Evolutionary conservation across 53 echinoderm and acorn worm genomes (phyloP).

Genomic region (Arbacia lixula): DNA sequence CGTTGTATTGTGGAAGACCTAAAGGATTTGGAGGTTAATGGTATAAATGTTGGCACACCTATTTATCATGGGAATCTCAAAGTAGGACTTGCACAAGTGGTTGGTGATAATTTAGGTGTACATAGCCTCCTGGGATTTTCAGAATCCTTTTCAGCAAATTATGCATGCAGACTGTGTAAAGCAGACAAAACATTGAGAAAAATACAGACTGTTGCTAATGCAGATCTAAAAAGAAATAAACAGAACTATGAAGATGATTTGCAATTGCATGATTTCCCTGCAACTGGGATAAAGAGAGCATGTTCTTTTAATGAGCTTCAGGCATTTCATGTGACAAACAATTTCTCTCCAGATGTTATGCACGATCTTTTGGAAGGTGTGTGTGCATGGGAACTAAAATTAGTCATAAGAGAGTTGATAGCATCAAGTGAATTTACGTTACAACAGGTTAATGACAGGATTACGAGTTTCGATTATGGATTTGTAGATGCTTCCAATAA

Average conservation of each 20-base stretch:
- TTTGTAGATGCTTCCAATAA: slow-evolving; percentile 59
- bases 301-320: slow-evolving; percentile 58
- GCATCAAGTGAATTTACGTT: slow-evolving; percentile 39
- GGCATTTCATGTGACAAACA: slow-evolving; percentile 59
- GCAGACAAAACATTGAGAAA: slow-evolving; percentile 27
- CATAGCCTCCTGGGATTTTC: slow-evolving; percentile 67
- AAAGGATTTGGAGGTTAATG: slow-evolving; percentile 59
- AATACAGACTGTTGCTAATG: slow-evolving; percentile 53
- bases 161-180: slow-evolving; percentile 67
- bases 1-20: slow-evolving; percentile 57
- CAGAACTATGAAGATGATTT: slow-evolving; percentile 70
- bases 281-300: slow-evolving; percentile 53
- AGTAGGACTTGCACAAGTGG: slow-evolving; percentile 62
- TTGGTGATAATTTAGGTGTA: slow-evolving; percentile 73
- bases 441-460: slow-evolving; percentile 48
- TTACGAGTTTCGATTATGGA: slow-evolving; percentile 66
- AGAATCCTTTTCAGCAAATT: slow-evolving; percentile 70
- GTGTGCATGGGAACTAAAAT: slow-evolving; percentile 50
- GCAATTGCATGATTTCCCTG: slow-evolving; percentile 18
- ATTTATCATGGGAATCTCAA: slow-evolving; percentile 55
- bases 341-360: slow-evolving; percentile 61
- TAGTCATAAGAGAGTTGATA: slow-evolving; percentile 42
- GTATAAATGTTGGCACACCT: slow-evolving; percentile 35
- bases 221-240: slow-evolving; percentile 53
- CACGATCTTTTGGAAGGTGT: slow-evolving; percentile 64